Conservation (phyloP, 2,888 invertebrate genomes). For the Parthenolecanium corni region DNA sequence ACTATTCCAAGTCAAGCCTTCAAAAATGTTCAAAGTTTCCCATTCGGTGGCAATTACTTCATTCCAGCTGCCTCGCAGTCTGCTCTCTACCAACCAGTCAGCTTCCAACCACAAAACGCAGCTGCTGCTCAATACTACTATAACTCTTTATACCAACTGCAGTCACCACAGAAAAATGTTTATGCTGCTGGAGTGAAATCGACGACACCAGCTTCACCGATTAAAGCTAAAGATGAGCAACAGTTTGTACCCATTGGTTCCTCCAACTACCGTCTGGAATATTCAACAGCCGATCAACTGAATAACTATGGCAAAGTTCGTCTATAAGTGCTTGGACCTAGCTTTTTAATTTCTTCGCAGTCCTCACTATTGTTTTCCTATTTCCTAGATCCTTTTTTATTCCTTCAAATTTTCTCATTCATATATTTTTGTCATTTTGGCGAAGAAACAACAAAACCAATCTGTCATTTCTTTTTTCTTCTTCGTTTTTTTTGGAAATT, state of each 20-base stretch:
- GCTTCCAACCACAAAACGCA: background rate
- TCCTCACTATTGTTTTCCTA: background rate
- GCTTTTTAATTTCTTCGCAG: slow-evolving; percentile 1
- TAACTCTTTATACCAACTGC: slow-evolving; percentile 19
- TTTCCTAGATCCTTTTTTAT: background rate
- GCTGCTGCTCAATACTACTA: slow-evolving; percentile 11
- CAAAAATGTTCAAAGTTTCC: too few relatives aligned
- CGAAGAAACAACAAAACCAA: too few relatives aligned
- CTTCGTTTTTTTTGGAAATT: background rate
- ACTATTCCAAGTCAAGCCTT: too few relatives aligned
- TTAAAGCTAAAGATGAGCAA: background rate
- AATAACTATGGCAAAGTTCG: slow-evolving; percentile 11
- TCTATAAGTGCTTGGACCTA: background rate
- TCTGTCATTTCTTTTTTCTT: background rate
- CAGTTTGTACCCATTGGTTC: slow-evolving; percentile 6
- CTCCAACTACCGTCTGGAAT: slow-evolving; percentile 14
- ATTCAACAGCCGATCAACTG: slow-evolving; percentile 6
- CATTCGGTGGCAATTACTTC: too few relatives aligned
- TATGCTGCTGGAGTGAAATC: slow-evolving; percentile 24
- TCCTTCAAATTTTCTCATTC: background rate
- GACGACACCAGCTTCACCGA: slow-evolving; percentile 18
- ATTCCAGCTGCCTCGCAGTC: too few relatives aligned
- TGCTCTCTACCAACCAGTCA: slow-evolving; percentile 15
- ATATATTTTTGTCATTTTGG: too few relatives aligned
- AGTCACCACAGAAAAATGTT: slow-evolving; percentile 9